Percentiles rank a stretch among this genome's conserved stretches.
Conservation (phyloP, 2,888 invertebrate genomes). For the Criorhina ranunculi region DNA sequence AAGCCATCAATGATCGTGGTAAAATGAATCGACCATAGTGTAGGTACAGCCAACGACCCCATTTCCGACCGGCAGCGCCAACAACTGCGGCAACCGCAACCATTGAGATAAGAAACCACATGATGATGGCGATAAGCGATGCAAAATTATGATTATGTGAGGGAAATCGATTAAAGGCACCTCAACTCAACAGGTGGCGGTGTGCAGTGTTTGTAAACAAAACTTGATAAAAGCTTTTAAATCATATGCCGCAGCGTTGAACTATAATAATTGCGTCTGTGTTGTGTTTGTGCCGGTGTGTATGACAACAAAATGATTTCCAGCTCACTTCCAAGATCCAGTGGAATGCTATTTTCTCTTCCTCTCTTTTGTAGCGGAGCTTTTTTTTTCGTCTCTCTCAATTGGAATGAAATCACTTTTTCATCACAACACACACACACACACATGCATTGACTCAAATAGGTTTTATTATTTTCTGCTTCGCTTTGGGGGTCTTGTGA, state of each 20-base stretch:
- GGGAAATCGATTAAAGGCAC: constrained; percentile 8
- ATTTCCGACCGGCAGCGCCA: constrained; percentile 81
- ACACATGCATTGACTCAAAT: constrained; percentile 24
- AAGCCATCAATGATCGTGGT: constrained; percentile 80
- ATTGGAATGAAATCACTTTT: constrained; percentile 64
- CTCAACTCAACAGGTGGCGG: constrained; percentile 56
- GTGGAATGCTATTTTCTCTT: constrained; percentile 24
- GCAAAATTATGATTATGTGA: neutral
- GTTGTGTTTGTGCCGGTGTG: constrained; percentile 15
- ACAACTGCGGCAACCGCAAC: constrained; percentile 79
- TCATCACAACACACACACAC: constrained; percentile 25
- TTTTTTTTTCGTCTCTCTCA: constrained; percentile 29
- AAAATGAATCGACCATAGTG: constrained; percentile 82
- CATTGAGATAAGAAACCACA: constrained; percentile 82
- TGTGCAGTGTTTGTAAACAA: constrained; percentile 54
- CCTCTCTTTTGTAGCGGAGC: constrained; percentile 23
- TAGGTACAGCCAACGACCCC: constrained; percentile 83
- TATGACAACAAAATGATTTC: constrained; percentile 33
- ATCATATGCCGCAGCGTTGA: too few species aligned
- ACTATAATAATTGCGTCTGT: neutral
- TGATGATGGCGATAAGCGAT: constrained; percentile 77
- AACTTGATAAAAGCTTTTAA: constrained; percentile 36
- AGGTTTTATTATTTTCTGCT: constrained; percentile 8
- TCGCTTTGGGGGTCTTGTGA: constrained; percentile 51
- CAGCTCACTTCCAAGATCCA: constrained; percentile 73